A percentile compares a stretch with the other conserved stretches of the same genome.
Conservation (phyloP, 1,140 invertebrate species). For the Brachionus plicatilis region DNA sequence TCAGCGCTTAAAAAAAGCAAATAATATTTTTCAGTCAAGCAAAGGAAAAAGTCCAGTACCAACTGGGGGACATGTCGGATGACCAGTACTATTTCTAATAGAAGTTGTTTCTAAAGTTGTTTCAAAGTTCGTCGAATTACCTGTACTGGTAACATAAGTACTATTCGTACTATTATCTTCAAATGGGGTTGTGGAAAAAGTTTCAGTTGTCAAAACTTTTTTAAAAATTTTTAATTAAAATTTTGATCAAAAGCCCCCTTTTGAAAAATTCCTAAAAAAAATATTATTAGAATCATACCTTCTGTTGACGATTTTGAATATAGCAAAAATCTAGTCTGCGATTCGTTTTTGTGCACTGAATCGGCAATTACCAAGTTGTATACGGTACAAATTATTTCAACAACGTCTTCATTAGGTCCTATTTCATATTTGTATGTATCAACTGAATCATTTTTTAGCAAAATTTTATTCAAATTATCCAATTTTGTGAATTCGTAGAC, state of each 20-base stretch:
- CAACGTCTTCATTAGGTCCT: not conserved
- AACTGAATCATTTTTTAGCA: not conserved
- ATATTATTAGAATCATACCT: not conserved
- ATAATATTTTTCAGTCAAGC: not conserved
- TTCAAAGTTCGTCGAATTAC: not conserved
- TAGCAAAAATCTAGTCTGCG: not conserved
- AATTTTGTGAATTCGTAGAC: not conserved
- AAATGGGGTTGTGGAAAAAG: not conserved
- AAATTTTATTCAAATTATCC: not conserved
- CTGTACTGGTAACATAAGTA: constrained; percentile 1
- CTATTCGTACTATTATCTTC: constrained; percentile 1
- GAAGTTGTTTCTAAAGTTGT: not conserved
- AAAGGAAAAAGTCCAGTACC: not conserved
- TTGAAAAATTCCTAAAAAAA: not conserved
- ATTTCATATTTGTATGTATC: not conserved
- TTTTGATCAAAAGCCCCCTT: not conserved
- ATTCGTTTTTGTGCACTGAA: not conserved
- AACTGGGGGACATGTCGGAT: not conserved
- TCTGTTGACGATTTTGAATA: not conserved
- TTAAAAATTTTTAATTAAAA: not conserved
- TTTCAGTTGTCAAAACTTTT: constrained; percentile 13
- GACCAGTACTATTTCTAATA: constrained; percentile 13
- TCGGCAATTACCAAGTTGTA: not conserved
- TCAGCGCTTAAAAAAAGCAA: not conserved
- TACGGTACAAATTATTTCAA: constrained; percentile 28